phyloP scores from a whole-genome alignment of 1,140 invertebrate species.

The Sycophila sp. region DNA sequence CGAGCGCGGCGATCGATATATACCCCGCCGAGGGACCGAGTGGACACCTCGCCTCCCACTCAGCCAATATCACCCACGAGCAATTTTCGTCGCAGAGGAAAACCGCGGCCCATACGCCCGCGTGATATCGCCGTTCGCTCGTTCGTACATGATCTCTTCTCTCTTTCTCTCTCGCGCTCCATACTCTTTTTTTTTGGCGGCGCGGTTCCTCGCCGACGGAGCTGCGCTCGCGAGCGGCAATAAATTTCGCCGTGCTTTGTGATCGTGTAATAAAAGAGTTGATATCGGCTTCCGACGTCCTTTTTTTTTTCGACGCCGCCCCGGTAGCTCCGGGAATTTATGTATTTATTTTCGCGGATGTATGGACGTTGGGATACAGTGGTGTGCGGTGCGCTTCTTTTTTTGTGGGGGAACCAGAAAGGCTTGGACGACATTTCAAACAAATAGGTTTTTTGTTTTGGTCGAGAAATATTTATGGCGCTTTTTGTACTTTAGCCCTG shows the following conservation, averaged over 20 bases:
- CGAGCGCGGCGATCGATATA: not conserved
- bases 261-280: slow-evolving; percentile 29
- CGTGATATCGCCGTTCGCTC: too few species aligned
- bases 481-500: too few species aligned
- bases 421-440: too few species aligned
- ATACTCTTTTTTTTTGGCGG: slow-evolving; percentile 35
- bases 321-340: slow-evolving; percentile 16
- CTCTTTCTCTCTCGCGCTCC: not conserved
- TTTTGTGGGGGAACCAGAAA: too few species aligned
- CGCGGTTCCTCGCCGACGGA: slow-evolving; percentile 12
- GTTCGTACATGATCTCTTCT: too few species aligned
- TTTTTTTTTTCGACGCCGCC: slow-evolving; percentile 7
- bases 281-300: slow-evolving; percentile 2
- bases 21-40: too few species aligned
- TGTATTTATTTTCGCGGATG: slow-evolving; percentile 29
- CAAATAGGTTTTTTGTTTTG: too few species aligned
- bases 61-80: slow-evolving; percentile 35
- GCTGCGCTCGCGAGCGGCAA: slow-evolving; percentile 16
- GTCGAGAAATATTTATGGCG: too few species aligned
- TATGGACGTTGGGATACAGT: too few species aligned
- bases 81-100: slow-evolving; percentile 39
- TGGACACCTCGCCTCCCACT: not conserved
- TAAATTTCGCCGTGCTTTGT: slow-evolving; percentile 27
- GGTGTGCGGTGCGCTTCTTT: too few species aligned
- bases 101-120: slow-evolving; percentile 32